Percentiles rank a stretch among this genome's conserved stretches.
Conservation (phyloP, 2,888 invertebrate species). For the Ypsolopha sequella region DNA sequence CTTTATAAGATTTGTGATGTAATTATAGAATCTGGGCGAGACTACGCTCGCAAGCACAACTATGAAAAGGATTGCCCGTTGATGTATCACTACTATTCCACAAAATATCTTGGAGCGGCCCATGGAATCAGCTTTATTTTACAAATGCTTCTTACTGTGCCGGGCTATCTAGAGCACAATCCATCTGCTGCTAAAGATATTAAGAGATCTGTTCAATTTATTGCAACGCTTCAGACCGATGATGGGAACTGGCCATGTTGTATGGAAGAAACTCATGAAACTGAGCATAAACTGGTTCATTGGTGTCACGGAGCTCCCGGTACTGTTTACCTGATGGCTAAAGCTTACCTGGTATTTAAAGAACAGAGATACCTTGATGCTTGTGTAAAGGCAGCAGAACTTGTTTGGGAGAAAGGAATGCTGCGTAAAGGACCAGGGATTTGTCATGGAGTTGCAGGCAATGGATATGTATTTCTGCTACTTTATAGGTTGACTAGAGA, state of each 20-base stretch:
- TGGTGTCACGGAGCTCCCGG: slow-evolving; percentile 95
- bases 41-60: slow-evolving; percentile 71
- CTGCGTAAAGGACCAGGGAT: slow-evolving; percentile 90
- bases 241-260: slow-evolving; percentile 85
- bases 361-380: slow-evolving; percentile 80
- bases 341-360: slow-evolving; percentile 81
- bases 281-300: slow-evolving; percentile 81
- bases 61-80: slow-evolving; percentile 71
- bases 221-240: slow-evolving; percentile 75
- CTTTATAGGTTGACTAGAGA: slow-evolving; percentile 82
- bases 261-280: slow-evolving; percentile 74
- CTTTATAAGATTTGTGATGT: slow-evolving; percentile 76
- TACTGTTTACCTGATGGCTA: slow-evolving; percentile 83
- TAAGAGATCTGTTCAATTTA: slow-evolving; percentile 74
- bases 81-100: slow-evolving; percentile 83
- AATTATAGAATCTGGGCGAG: slow-evolving; percentile 78
- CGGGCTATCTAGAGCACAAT: slow-evolving; percentile 68
- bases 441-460: slow-evolving; percentile 90
- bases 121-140: slow-evolving; percentile 67
- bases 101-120: slow-evolving; percentile 81
- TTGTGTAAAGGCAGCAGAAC: slow-evolving; percentile 76
- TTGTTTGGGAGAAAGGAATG: slow-evolving; percentile 87
- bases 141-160: slow-evolving; percentile 66
- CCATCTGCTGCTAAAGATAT: slow-evolving; percentile 69
- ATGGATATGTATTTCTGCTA: slow-evolving; percentile 83